Conservation (phyloP, 2,113 vertebrate species). For the Anarrhichthys ocellatus region DNA sequence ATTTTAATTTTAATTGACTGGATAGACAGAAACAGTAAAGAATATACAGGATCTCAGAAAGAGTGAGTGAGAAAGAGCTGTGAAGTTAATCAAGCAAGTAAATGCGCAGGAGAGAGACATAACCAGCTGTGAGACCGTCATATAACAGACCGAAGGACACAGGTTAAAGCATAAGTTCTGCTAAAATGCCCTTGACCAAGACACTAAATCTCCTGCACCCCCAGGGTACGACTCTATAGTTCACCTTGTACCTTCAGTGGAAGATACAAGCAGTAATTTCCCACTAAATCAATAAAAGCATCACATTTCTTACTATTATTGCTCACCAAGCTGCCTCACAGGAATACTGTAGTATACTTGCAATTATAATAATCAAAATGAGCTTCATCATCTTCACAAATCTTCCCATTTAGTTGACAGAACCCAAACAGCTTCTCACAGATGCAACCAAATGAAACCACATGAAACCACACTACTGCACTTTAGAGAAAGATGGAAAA, state of each 20-base stretch:
- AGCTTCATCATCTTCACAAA: conserved; percentile 7
- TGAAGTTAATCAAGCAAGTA: conserved; percentile 1
- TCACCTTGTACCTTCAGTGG: conserved; percentile 33
- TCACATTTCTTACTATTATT: conserved; percentile 31
- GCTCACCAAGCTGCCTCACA: not conserved
- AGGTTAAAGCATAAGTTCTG: conserved; percentile 21
- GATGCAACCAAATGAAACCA: not conserved
- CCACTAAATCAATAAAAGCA: conserved; percentile 41
- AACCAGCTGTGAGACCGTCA: not conserved
- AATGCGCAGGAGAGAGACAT: not conserved
- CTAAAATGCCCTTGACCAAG: conserved; percentile 27
- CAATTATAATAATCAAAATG: conserved; percentile 19
- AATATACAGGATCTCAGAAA: not conserved
- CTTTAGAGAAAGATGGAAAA: not conserved
- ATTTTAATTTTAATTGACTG: not conserved
- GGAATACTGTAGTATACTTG: conserved; percentile 12
- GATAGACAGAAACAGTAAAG: not conserved
- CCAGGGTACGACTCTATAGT: not conserved
- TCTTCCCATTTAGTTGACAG: not conserved
- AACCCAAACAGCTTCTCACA: not conserved
- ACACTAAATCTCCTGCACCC: conserved; percentile 7
- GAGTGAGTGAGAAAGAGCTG: not conserved
- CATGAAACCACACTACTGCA: not conserved
- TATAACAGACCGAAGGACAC: conserved; percentile 14
- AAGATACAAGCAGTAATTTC: conserved; percentile 37